Base-by-base conservation (phyloP, 2,888 invertebrate genomes). In the Drosophila subsilvestris region DNA sequence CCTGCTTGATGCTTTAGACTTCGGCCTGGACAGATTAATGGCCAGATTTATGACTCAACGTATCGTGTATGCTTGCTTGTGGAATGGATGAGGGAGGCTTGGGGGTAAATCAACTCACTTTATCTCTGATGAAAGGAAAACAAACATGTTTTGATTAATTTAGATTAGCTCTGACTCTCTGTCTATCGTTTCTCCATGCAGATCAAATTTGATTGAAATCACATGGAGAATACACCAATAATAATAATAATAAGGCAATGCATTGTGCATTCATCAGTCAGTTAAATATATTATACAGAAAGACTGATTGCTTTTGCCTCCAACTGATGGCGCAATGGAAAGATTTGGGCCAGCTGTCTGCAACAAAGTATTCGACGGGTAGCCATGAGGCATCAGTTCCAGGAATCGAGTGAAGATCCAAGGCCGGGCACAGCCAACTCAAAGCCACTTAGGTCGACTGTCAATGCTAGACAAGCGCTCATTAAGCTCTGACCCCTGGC, bases 391-490 rank as follows among this genome's bases (percentile, higher is more conserved):
- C 48, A 57, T 43, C 62, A 57, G 18, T 54, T 53, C 45, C 50
- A 49, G 37, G 37, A 65, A 65, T 75, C 70, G 72, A 72, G 73
- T 73, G 75, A 68, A 27, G 27, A 20, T 5, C 58, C 63, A 53
- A 60, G 55, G 51, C 68, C 61, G 61, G 71, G 63, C 37, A n/a
- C 7, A 37, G 37, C 14, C 37, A n/a, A 44, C 63, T 54, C 68
- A 80, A 78, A 80, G 75, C 65, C 80, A 83, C 80, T 83, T 80
- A 72, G 73, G 77, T 72, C 27, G 59, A 59, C 84, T 86, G 86
- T 86, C 83, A 86, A 77, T 79, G 70, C 59, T 66, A 76, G 84
- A 83, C 84, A 86, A 75, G 72, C 75, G 69, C 81, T 86, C 86
- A 84, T 84, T 86, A 80, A 79, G 84, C 81, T 73, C 67, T 80